Percentiles rank a stretch among this genome's conserved stretches.
Conservation (phyloP, 92 coral and sea anemone genomes). For the Heteractis magnifica region DNA sequence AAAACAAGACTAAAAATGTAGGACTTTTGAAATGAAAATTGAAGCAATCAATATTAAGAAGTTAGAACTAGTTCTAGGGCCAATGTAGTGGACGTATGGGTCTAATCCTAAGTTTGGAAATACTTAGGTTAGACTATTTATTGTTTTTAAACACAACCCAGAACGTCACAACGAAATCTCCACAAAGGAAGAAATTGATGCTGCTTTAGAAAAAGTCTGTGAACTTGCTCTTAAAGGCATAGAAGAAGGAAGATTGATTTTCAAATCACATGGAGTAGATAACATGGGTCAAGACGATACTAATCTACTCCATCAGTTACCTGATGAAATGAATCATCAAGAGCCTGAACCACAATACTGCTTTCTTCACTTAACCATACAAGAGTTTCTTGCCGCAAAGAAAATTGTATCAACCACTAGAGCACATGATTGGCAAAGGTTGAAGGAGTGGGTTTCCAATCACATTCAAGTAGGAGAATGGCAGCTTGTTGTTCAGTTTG, state of each 20-base stretch:
- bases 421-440: no score
- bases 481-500: no score
- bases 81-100: no score
- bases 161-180: neutral
- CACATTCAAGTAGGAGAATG: no score
- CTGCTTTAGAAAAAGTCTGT: conserved; percentile 5
- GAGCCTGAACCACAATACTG: conserved; percentile 30
- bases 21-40: no score
- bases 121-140: no score
- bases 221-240: conserved; percentile 42
- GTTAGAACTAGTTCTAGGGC: no score
- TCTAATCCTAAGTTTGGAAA: no score
- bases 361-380: conserved; percentile 46
- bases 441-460: no score
- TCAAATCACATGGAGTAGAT: conserved; percentile 11
- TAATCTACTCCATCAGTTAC: conserved; percentile 25
- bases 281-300: conserved; percentile 1
- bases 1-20: no score
- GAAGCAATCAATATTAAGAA: no score
- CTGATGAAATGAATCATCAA: neutral
- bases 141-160: conserved; percentile 22
- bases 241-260: conserved; percentile 23
- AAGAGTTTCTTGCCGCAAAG: conserved; percentile 45
- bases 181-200: neutral
- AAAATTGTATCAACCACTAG: neutral